Conservation (phyloP, 2,797 vertebrate genomes). For the Phyllotis vaccarum region DNA sequence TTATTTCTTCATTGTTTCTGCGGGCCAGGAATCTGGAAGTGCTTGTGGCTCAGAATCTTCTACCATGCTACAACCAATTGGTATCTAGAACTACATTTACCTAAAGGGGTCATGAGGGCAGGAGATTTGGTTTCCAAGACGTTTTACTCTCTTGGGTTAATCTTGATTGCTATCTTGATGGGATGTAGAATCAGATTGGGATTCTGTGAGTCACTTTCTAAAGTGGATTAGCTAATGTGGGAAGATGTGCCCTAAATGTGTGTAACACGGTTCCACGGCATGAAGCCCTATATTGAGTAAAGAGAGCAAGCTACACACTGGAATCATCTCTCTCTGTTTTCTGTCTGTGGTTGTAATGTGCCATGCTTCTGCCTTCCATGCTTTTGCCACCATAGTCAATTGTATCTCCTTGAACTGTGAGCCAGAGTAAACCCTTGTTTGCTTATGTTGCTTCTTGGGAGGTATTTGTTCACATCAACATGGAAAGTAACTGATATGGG, state of each 20-base stretch:
- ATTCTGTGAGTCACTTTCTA: neutral
- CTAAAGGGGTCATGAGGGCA: neutral
- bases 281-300: neutral
- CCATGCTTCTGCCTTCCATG: neutral
- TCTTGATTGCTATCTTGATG: neutral
- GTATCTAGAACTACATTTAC: neutral
- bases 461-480: neutral
- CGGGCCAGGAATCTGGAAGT: neutral
- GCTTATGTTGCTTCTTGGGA: neutral
- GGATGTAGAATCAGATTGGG: neutral
- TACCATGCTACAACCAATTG: neutral
- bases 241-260: neutral
- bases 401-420: neutral
- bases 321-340: neutral
- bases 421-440: neutral
- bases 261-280: neutral
- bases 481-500: neutral
- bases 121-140: constrained; percentile 3
- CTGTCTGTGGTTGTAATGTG: neutral
- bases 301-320: neutral
- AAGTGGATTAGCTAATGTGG: neutral
- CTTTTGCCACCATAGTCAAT: neutral
- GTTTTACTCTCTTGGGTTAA: neutral
- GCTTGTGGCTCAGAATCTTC: neutral
- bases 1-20: constrained; percentile 1